Percentiles rank a stretch among this genome's conserved stretches.
phyloP scores from a whole-genome alignment of 2,888 invertebrate genomes.

The Mesorhabditis spiculigera region DNA sequence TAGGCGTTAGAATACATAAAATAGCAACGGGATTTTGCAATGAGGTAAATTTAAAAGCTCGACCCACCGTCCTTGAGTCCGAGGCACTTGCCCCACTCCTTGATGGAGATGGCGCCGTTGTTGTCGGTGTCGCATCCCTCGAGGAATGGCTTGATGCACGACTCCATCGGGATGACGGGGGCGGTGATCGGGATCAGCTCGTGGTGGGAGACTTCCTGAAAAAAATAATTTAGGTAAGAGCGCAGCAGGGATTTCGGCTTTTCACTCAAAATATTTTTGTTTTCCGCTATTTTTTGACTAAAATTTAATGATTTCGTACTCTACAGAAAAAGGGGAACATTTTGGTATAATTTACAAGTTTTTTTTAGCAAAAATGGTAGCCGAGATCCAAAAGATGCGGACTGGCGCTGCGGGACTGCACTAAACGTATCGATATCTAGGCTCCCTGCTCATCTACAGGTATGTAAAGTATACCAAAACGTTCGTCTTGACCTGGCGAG shows the following conservation, averaged over 20 bases:
- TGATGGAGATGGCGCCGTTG: conserved; percentile 83
- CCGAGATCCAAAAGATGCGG: not conserved
- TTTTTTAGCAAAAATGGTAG: conserved; percentile 7
- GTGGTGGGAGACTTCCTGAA: conserved; percentile 75
- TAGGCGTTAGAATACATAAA: not conserved
- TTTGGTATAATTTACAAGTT: not conserved
- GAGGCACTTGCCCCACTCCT: conserved; percentile 79
- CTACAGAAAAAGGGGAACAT: conserved; percentile 12
- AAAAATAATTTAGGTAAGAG: not conserved
- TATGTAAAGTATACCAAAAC: not conserved
- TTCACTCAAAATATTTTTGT: no score
- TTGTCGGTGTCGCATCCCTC: conserved; percentile 82
- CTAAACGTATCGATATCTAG: no score
- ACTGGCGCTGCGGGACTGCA: not conserved
- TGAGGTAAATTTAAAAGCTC: not conserved
- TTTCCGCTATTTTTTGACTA: no score
- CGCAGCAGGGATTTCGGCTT: no score
- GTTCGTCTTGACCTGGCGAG: not conserved
- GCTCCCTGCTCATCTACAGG: no score
- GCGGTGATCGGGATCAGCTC: conserved; percentile 93
- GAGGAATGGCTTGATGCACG: conserved; percentile 87
- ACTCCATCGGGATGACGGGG: conserved; percentile 88
- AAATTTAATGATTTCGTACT: not conserved
- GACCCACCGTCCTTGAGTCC: conserved; percentile 74
- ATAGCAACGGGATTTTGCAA: not conserved